Conservation (phyloP, 2,113 vertebrate genomes). For the Speoplatyrhinus poulsoni region DNA sequence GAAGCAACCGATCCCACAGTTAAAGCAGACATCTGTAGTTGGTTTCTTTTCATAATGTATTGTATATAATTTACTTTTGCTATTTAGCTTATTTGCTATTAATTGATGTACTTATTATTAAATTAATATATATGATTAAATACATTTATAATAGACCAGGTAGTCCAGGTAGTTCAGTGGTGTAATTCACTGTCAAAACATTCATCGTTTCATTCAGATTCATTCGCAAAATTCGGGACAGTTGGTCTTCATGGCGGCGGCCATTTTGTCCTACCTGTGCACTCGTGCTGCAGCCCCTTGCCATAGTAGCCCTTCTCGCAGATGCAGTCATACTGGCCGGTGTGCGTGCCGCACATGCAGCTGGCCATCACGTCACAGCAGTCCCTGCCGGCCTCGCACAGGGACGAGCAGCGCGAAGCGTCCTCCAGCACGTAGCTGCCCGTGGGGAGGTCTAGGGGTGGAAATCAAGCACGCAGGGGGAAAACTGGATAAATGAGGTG, state of each 20-base stretch:
- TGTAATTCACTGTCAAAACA: too few species aligned
- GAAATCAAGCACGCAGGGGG: constrained; percentile 16
- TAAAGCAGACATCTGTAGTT: too few species aligned
- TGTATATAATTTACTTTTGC: too few species aligned
- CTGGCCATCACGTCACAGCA: constrained; percentile 97
- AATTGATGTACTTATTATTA: too few species aligned
- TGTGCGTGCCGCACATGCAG: constrained; percentile 95
- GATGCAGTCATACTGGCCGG: constrained; percentile 96
- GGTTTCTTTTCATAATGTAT: too few species aligned
- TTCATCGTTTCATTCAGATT: too few species aligned
- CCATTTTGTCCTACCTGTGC: constrained; percentile 78
- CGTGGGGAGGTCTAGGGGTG: constrained; percentile 86
- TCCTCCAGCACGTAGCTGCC: constrained; percentile 96
- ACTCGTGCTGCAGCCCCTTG: constrained; percentile 91
- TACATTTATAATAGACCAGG: too few species aligned
- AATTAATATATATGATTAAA: too few species aligned
- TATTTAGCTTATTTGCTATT: too few species aligned
- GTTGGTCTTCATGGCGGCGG: background rate
- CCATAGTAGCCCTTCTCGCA: constrained; percentile 96
- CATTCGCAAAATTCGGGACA: too few species aligned
- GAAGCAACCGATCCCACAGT: background rate
- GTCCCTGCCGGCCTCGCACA: constrained; percentile 85
- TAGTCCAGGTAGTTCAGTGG: too few species aligned
- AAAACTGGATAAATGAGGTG: background rate
- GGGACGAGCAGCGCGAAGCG: constrained; percentile 83